Evolutionary conservation across 2,888 invertebrate genomes (phyloP).

Genomic region (Stenurella melanura): DNA sequence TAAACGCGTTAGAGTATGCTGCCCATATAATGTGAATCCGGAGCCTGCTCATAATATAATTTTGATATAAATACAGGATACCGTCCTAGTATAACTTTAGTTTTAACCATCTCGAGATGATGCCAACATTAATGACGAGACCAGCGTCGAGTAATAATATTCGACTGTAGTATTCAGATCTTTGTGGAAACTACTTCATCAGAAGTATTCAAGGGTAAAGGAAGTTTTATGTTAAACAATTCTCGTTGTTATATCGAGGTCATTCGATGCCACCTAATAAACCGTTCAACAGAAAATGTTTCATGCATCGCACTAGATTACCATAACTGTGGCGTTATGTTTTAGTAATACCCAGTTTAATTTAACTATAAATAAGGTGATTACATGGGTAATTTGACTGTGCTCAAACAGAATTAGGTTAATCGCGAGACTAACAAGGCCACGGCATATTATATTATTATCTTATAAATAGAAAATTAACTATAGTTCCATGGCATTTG

Average conservation of each 20-base stretch:
- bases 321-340: conserved; percentile 17
- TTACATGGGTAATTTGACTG: conserved; percentile 44
- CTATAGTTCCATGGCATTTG: conserved; percentile 31
- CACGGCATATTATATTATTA: conserved; percentile 18
- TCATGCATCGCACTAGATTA: conserved; percentile 27
- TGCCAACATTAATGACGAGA: no score
- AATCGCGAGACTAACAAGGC: conserved; percentile 33
- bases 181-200: no score
- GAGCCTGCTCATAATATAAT: no score
- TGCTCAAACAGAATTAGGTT: conserved; percentile 43
- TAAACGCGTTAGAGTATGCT: no score
- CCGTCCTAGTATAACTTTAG: no score
- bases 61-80: no score
- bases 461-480: conserved; percentile 38
- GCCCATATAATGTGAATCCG: no score
- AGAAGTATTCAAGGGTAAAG: no score
- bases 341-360: conserved; percentile 37
- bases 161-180: no score
- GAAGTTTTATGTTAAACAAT: no score
- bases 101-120: no score
- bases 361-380: conserved; percentile 45
- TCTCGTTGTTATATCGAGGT: not conserved
- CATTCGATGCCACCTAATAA: not conserved
- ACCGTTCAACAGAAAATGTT: conserved; percentile 7
- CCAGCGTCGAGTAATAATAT: no score